Base-by-base conservation (phyloP, 2,888 invertebrate genomes). In the Atethmia centrago region DNA sequence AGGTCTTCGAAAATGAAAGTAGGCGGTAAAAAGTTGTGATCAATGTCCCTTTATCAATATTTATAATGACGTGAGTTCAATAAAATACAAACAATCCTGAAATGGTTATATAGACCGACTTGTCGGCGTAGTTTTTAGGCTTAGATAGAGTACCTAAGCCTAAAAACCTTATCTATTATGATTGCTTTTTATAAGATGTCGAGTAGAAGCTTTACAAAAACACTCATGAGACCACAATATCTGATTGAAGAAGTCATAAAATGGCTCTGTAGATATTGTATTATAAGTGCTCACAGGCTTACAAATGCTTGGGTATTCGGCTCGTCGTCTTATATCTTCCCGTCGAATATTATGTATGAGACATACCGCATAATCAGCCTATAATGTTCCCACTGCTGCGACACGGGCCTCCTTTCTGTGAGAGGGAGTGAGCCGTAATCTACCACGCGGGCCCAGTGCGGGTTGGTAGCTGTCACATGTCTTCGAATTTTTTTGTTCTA, bases 11-110 rank as follows among this genome's bases (percentile, higher is more conserved):
- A 65, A 61, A 21, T 42, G 21, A 64, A 21, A 53, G 82, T 77
- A 49, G 77, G 77, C 36, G 36, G 58, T 28, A 8, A 45, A 31
- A 65, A 65, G 45, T 42, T 75, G 53, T 65, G 45, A 82, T 53
- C 45, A 53, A 70, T 74, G 51, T 74, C 42, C 36, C 42, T 9
- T 25, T 55, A 63, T 40, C 45, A 63, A 80, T 58, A 77, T 79
- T 71, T 61, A 72, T 74, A 80, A 74, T 80, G 62, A 73, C 19
- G 28, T 45, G 80, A 36, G 42, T 73, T 73, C 53, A 65, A 65
- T 62, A 65, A 75, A 66, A 81, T 16, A 42, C 28, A 40, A 75
- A 75, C 31, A 75, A 81, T 72, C 10, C 19, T 42, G 55, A 65
- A 75, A 62, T 66, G 28, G 59, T 28, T 59, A 36, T 25, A 53